Base-by-base conservation (phyloP, 2,888 invertebrate species). In the Eristalis arbustorum region DNA sequence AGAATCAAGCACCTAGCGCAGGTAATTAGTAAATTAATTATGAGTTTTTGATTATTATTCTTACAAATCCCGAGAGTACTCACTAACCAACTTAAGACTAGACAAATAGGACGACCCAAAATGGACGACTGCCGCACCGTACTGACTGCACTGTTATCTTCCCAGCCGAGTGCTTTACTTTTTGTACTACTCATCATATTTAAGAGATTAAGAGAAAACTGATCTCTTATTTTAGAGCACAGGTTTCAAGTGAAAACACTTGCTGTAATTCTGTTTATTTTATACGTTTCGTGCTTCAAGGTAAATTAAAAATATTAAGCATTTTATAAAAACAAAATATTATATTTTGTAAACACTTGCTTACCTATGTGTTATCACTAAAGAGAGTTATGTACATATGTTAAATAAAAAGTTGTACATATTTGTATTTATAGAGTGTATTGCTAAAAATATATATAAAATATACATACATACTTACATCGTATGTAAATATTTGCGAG, bases 81-180 rank as follows among this genome's bases (percentile, higher is more conserved):
- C 81, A 73, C 77, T 85, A 69, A 71, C 77, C 40, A 56, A 69
- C 73, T 69, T 61, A 49, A 72, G 23, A 56, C 49, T 66, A 42
- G 13, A 69, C 85, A 28, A 74, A 68, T 62, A 57, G 49, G 37
- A 71, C 77, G 62, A 87, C 79, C 75, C 87, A 75, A 87, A 75
- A 79, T 87, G 87, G 87, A 83, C 78, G 87, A 87, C 76, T 81
- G 84, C 61, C 76, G 76, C 63, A 63, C 66, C 42, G 63, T 59
- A 78, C 69, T 76, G 68, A 66, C 69, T 87, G 87, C 83, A 87
- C 87, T 87, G 87, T 87, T 87, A 87, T 87, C 87, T 87, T 83
- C 68, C 14, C 3, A 49, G 75, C 64, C 11, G 63, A 63, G 73
- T 78, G 62, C 59, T 40, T 28, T 69, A 25, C 61, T 74, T 68